A percentile compares a stretch with the other conserved stretches of the same genome.
Conservation (phyloP, 2,888 invertebrate species). For the Spilarctia lutea region DNA sequence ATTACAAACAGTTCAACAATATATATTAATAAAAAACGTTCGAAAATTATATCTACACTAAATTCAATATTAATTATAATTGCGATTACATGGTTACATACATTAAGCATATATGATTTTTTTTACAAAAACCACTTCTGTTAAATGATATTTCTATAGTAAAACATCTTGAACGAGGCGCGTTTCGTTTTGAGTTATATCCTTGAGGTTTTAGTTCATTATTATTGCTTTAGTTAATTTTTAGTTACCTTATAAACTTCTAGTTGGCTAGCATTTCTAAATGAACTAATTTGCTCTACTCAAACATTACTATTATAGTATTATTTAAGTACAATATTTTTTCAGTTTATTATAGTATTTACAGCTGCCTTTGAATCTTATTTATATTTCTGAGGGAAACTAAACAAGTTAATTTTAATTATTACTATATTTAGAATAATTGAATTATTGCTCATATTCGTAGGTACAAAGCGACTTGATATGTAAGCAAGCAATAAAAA, state of each 20-base stretch:
- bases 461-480: too few relatives aligned
- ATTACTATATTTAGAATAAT: background rate
- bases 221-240: background rate
- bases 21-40: background rate
- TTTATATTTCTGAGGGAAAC: background rate
- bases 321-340: background rate
- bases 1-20: background rate
- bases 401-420: background rate
- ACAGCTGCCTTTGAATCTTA: background rate
- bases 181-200: background rate
- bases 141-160: background rate
- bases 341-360: background rate
- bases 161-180: background rate
- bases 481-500: too few relatives aligned
- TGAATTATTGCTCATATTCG: background rate
- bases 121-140: background rate
- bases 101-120: background rate
- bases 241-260: background rate
- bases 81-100: background rate
- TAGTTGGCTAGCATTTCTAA: background rate
- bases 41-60: background rate
- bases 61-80: background rate
- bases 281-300: background rate
- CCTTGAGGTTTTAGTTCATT: background rate
- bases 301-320: background rate